phyloP scores from a whole-genome alignment of 2,113 vertebrate species.

The Thamnophis sirtalis region DNA sequence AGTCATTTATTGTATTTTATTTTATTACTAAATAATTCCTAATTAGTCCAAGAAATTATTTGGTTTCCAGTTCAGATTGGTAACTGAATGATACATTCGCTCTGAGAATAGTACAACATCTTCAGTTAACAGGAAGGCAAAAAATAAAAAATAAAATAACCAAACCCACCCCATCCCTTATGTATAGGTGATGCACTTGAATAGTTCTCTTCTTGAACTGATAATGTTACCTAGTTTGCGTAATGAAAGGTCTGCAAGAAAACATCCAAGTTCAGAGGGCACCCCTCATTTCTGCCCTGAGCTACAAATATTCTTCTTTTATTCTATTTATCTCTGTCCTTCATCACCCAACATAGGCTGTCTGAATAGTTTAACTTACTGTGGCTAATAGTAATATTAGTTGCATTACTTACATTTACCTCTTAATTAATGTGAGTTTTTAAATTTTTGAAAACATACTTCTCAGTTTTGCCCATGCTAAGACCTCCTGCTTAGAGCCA shows the following conservation, averaged over 20 bases:
- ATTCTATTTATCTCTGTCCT: not conserved
- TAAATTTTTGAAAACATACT: not conserved
- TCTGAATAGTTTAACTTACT: not conserved
- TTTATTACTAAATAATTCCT: not conserved
- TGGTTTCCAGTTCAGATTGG: not conserved
- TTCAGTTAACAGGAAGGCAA: not conserved
- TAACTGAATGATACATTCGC: not conserved
- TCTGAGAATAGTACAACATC: not conserved
- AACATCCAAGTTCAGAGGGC: not conserved
- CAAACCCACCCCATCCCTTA: not conserved
- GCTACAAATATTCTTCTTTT: not conserved
- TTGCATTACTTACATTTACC: not conserved
- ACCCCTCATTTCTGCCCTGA: not conserved
- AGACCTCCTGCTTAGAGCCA: not conserved
- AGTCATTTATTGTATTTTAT: not conserved
- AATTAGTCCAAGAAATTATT: not conserved
- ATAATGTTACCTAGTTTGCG: not conserved
- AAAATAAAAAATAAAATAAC: not conserved
- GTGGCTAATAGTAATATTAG: not conserved
- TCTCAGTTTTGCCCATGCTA: not conserved
- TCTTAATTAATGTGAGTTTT: not conserved
- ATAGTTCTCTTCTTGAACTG: not conserved
- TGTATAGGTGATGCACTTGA: not conserved
- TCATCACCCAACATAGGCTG: not conserved
- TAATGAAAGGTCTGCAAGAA: not conserved